phyloP scores from a whole-genome alignment of 2,113 vertebrate genomes.

The Apus apus region DNA sequence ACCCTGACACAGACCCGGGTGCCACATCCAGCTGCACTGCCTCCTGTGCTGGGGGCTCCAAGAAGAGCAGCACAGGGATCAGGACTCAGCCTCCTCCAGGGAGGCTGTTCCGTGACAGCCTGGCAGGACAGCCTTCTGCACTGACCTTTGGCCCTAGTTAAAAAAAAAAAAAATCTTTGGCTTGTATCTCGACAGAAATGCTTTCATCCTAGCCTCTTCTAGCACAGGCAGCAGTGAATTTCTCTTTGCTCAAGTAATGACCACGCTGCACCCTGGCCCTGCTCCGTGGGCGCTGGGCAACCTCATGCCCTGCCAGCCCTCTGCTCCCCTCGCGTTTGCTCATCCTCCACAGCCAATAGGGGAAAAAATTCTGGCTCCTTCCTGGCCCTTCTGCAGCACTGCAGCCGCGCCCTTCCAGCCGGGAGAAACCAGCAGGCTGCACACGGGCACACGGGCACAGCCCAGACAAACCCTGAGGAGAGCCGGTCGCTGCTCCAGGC shows the following conservation, averaged over 20 bases:
- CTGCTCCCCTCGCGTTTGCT: neutral
- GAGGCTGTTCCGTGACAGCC: rapidly evolving
- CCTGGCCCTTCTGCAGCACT: neutral
- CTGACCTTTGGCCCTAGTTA: rapidly evolving
- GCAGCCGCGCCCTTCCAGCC: neutral
- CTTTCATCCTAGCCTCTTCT: neutral
- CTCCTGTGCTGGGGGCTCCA: rapidly evolving
- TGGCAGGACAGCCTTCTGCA: neutral
- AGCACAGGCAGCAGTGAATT: neutral
- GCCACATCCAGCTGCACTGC: rapidly evolving
- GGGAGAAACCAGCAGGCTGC: rapidly evolving
- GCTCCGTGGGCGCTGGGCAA: neutral
- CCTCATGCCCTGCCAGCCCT: rapidly evolving
- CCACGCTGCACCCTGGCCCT: neutral
- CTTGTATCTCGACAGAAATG: neutral
- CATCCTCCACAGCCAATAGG: rapidly evolving
- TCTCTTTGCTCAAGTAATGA: neutral
- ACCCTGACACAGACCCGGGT: rapidly evolving
- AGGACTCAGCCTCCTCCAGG: no score
- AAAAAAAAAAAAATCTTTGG: neutral
- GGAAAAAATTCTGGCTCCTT: neutral
- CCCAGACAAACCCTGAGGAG: no score
- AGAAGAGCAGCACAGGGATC: neutral
- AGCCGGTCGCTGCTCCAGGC: no score
- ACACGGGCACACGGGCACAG: neutral